A percentile compares a stretch with the other conserved stretches of the same genome.
phyloP scores from a whole-genome alignment of 2,888 invertebrate genomes.

The Hydraecia micacea region DNA sequence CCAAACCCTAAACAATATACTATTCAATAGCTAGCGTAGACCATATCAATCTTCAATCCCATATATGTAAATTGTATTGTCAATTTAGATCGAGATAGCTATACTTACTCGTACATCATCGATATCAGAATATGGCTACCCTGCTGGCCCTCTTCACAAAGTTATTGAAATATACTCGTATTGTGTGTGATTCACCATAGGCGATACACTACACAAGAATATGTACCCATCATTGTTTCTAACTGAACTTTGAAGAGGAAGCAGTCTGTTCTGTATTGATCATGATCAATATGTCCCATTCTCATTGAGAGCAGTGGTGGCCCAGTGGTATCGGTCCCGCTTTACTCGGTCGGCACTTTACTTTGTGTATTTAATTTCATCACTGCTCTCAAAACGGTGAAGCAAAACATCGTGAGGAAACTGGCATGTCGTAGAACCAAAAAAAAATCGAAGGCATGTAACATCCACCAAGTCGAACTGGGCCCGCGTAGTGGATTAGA shows the following conservation, averaged over 20 bases:
- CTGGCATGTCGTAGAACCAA: too few relatives aligned
- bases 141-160: background rate
- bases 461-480: too few relatives aligned
- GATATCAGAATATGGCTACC: background rate
- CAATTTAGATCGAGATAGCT: background rate
- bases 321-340: too few relatives aligned
- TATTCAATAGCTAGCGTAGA: background rate
- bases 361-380: too few relatives aligned
- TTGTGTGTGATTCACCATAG: background rate
- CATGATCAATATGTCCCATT: background rate
- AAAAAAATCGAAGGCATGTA: too few relatives aligned
- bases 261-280: background rate
- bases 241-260: background rate
- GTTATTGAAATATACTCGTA: background rate
- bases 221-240: background rate
- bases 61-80: background rate
- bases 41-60: background rate
- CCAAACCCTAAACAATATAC: too few relatives aligned
- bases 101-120: background rate
- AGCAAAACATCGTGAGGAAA: too few relatives aligned
- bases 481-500: too few relatives aligned
- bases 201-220: background rate
- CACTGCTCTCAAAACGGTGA: too few relatives aligned
- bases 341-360: too few relatives aligned
- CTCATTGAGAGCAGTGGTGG: too few relatives aligned